Evolutionary conservation across 2,888 invertebrate species (phyloP).

Genomic region (Hydropsyche betteni): DNA sequence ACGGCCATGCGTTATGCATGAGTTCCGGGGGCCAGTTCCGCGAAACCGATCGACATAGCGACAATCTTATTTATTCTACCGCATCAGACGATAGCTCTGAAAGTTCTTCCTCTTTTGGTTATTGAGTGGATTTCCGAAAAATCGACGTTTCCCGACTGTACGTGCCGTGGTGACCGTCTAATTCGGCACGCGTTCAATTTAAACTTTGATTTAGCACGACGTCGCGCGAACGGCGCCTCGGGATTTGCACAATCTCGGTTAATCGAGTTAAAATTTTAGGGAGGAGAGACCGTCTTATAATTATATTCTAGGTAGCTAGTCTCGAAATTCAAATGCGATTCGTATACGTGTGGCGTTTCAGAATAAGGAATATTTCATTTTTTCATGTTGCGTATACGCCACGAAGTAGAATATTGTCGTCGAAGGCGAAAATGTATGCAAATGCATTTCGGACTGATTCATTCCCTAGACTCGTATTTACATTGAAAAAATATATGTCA

Average conservation of each 20-base stretch:
- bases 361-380: not conserved
- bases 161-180: too few relatives aligned
- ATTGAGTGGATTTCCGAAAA: too few relatives aligned
- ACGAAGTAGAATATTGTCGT: too few relatives aligned
- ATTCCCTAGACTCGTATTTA: conserved; percentile 45
- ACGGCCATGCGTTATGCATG: conserved; percentile 50
- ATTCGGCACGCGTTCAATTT: too few relatives aligned
- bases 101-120: too few relatives aligned
- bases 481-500: conserved; percentile 52
- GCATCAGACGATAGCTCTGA: not conserved
- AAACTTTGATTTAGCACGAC: too few relatives aligned
- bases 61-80: conserved; percentile 34
- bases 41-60: conserved; percentile 31
- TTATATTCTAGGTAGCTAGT: not conserved
- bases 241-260: too few relatives aligned
- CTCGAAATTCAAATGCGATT: conserved; percentile 10
- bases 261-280: too few relatives aligned
- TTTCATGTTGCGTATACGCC: not conserved
- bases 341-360: conserved; percentile 15
- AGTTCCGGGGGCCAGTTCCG: conserved; percentile 39
- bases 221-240: too few relatives aligned
- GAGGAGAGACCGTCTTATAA: too few relatives aligned
- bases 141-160: too few relatives aligned
- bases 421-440: conserved; percentile 37
- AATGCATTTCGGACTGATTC: conserved; percentile 42